Evolutionary conservation across 2,888 invertebrate species (phyloP), one percentile per base, ranked within the genome.

Genomic region (Theretra japonica): DNA sequence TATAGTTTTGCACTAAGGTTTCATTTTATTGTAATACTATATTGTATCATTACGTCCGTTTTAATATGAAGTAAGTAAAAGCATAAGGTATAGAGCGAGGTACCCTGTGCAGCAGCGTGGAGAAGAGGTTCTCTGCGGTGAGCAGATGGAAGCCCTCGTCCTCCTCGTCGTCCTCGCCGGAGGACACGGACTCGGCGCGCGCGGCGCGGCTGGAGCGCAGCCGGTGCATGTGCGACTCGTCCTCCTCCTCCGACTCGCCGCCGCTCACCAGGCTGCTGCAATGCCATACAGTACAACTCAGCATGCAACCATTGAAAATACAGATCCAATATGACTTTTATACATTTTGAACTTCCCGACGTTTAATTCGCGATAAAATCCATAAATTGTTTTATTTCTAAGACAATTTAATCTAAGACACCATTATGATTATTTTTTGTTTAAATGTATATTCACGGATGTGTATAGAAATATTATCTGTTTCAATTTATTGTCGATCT

Each of bases 141-240:
- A 98, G 95, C 81, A 98, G 96, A 87, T 98, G 98, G 94, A 98
- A 98, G 79, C 97, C 98, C 85, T 98, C 98, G 83, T 98, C 98
- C 82, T 98, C 94, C 83, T 97, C 98, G 86, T 97, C 98, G 76
- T 97, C 97, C 90, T 98, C 96, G 74, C 98, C 96, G 68, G 98
- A 98, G 88, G 98, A 98, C 76, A 98, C 95, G 75, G 98, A 98
- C 90, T 98, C 98, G 53, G 97, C 97, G 80, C 97, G 96, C 25
- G 95, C 95, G 69, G 95, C 96, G 75, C 96, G 95, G 30, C 95
- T 92, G 59, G 97, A 97, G 74, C 97, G 96, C 75, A 97, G 90
- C 76, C 96, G 94, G 87, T 97, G 96, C 94, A 96, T 96, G 81
- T 95, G 95, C 74, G 96, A 85, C 75, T 94, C 95, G 74, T 96